Evolutionary conservation across 2,797 vertebrate genomes (phyloP), one percentile per base, ranked within the genome.

Genomic region (Cirrhinus mrigala): DNA sequence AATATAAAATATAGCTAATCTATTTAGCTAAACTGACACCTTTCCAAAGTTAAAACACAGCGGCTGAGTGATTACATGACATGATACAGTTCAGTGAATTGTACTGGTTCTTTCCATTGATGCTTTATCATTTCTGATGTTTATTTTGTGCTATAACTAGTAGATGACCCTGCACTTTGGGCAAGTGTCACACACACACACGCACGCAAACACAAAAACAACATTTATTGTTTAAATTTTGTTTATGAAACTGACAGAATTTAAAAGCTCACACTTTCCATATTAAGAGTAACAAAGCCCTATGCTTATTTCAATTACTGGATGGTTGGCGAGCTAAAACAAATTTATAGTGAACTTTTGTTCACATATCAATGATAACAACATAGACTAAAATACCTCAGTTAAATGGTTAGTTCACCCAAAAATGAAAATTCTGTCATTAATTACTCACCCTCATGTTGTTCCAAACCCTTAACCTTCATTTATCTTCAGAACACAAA

Each of bases 131-230:
- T 12, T 2, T 7, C 7, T 5, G 2, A n/a, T 70, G 68, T 14
- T 70, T 70, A 70, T n/a, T 70, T 70, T 10, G 37, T 70, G 68
- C 68, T n/a, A 7, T n/a, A 70, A 66, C 62, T 66, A 33, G 27
- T 66, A 70, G 54, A 56, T 8, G 54, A 56, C 3, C 20, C 5
- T 22, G 18, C 54, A 22, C 54, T 56, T 56, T 56, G 54, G 54
- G 20, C 20, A 54, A 54, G 52, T 52, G 50, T 52, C 18, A 18
- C 6, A 37, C 33, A 37, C 50, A 50, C 5, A 54, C 6, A 8
- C 18, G 14, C 6, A 37, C 33, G 5, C 50, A 50, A 16, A 54
- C 6, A 8, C 7, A 56, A 22, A 22, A 52, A 18, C n/a, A 4
- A 20, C 50, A 54, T 54, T 18, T 52, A 18, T 18, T 18, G 66